phyloP scores from a whole-genome alignment of 2,888 invertebrate species.

The Orthonevra nobilis region DNA sequence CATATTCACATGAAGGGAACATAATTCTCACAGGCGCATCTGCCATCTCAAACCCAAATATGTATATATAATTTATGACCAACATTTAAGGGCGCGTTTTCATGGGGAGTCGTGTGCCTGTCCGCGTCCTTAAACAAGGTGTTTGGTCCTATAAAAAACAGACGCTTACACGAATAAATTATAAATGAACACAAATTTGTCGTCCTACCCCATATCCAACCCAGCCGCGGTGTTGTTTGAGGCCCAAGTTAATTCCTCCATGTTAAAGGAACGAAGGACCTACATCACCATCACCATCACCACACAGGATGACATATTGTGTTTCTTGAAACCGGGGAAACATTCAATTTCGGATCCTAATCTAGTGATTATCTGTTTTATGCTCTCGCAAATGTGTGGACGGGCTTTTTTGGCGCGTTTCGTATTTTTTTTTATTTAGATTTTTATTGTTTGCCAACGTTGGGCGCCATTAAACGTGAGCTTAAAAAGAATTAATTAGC shows the following conservation, averaged over 20 bases:
- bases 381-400: constrained; percentile 50
- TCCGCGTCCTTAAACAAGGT: constrained; percentile 14
- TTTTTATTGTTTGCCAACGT: constrained; percentile 47
- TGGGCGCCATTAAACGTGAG: constrained; percentile 34
- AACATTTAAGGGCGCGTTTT: background rate
- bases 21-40: too few relatives aligned
- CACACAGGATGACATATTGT: constrained; percentile 28
- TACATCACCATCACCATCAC: too few relatives aligned
- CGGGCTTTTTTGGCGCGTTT: background rate
- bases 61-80: constrained; percentile 25
- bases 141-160: constrained; percentile 45
- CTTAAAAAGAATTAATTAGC: constrained; percentile 55
- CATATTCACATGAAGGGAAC: background rate
- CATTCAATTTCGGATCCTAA: constrained; percentile 37
- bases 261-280: too few relatives aligned
- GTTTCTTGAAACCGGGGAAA: constrained; percentile 6
- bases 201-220: background rate
- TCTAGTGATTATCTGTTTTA: constrained; percentile 59
- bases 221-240: background rate
- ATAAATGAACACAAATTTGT: constrained; percentile 48
- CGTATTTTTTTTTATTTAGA: constrained; percentile 38
- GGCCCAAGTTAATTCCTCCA: background rate
- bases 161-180: constrained; percentile 54
- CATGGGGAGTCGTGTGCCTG: background rate
- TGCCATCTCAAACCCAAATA: background rate